Percentiles rank a stretch among this genome's conserved stretches.
Conservation (phyloP, 2,888 invertebrate genomes). For the Chymomyza procnemis region DNA sequence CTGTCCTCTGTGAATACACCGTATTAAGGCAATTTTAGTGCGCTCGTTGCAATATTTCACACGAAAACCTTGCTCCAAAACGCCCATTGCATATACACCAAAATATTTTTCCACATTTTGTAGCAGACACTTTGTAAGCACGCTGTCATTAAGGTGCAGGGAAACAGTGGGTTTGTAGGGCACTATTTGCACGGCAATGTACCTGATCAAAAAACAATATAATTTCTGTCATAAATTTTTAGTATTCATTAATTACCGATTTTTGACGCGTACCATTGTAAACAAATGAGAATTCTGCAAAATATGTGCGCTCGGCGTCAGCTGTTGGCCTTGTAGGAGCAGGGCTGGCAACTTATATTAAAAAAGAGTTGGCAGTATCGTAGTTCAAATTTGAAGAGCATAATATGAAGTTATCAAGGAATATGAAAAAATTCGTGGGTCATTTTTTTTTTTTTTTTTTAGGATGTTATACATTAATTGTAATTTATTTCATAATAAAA, state of each 20-base stretch:
- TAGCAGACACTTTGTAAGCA: constrained; percentile 78
- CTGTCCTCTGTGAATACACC: constrained; percentile 87
- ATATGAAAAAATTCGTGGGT: not conserved
- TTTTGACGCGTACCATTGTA: constrained; percentile 84
- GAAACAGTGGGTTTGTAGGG: constrained; percentile 75
- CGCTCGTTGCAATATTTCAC: constrained; percentile 89
- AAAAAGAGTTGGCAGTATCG: not conserved
- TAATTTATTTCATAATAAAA: no score
- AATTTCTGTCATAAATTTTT: constrained; percentile 3
- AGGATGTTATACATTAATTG: no score
- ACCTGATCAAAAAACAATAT: constrained; percentile 79
- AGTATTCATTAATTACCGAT: constrained; percentile 79
- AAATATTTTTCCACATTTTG: constrained; percentile 84
- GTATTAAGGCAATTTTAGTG: constrained; percentile 86
- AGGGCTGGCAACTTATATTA: constrained; percentile 33
- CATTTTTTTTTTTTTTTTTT: no score
- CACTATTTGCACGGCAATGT: constrained; percentile 84
- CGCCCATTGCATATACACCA: constrained; percentile 87
- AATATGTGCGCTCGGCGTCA: not conserved
- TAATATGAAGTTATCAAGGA: no score
- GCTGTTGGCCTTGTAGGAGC: not conserved
- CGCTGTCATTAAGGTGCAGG: constrained; percentile 78
- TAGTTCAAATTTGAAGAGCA: not conserved
- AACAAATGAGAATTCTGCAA: constrained; percentile 25
- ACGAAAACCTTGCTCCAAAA: constrained; percentile 85